These are phyloP conservation scores for Smutsia gigantea DNA, from an alignment of 2,797 vertebrate species.

Conservation along the genomic window DNA sequence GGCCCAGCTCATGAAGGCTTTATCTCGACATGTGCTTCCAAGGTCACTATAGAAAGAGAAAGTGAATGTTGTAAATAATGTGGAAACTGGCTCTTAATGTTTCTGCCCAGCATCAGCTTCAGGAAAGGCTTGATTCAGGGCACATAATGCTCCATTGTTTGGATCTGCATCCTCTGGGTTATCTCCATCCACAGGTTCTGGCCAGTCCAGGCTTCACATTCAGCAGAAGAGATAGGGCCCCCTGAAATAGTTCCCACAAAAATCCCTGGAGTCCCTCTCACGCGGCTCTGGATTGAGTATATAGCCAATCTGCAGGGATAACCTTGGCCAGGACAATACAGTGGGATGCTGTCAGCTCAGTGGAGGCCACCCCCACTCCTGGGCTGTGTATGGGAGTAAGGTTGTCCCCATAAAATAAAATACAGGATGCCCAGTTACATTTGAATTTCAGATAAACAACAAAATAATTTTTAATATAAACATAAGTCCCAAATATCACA, in stretches of 20 bases:
- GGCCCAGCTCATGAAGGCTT: background rate
- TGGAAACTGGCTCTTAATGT: background rate
- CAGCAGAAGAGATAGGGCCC: background rate
- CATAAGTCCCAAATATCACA: background rate
- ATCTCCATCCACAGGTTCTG: background rate
- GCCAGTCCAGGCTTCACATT: background rate
- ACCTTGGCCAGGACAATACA: no score
- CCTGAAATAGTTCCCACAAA: background rate
- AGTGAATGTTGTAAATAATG: background rate
- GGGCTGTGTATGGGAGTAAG: background rate
- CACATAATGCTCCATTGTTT: background rate
- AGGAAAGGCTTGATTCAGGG: background rate
- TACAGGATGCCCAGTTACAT: background rate
- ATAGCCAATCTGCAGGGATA: fast-evolving
- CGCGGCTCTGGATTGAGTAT: background rate
- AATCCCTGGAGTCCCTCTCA: background rate
- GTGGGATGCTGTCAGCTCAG: background rate
- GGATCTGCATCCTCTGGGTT: background rate
- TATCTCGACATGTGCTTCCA: background rate
- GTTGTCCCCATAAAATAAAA: background rate
- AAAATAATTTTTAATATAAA: background rate
- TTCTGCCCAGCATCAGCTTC: background rate
- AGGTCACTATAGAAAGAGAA: background rate
- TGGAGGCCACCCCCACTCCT: background rate
- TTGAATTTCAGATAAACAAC: background rate